Evolutionary conservation across 2,888 invertebrate species (phyloP).

Genomic region (Pseudanteris insignis): DNA sequence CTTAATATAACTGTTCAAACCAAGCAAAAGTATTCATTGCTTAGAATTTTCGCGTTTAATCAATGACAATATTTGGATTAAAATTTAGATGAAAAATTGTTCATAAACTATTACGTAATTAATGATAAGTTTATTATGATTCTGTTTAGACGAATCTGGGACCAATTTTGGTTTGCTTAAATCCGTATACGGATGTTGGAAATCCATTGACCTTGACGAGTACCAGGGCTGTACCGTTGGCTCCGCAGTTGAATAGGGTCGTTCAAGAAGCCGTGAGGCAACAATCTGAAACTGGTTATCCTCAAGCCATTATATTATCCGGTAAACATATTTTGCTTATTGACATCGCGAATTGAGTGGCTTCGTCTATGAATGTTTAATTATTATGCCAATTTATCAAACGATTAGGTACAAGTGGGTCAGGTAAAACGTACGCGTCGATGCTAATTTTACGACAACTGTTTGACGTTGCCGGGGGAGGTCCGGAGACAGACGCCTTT

Average conservation of each 20-base stretch:
- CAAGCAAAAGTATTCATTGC: neutral
- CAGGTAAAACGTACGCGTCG: conserved; percentile 93
- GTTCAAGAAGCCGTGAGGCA: conserved; percentile 92
- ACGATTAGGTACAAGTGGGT: conserved; percentile 81
- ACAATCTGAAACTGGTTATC: conserved; percentile 94
- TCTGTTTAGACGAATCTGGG: conserved; percentile 87
- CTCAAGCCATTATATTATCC: conserved; percentile 92
- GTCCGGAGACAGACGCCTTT: conserved; percentile 94
- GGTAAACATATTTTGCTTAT: conserved; percentile 68
- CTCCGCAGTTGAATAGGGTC: conserved; percentile 86
- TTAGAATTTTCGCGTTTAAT: neutral
- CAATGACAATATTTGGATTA: neutral
- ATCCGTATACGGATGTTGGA: conserved; percentile 87
- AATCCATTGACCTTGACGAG: conserved; percentile 88
- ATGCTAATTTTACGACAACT: conserved; percentile 89
- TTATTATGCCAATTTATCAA: neutral
- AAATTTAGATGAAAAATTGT: neutral
- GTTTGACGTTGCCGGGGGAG: conserved; percentile 93
- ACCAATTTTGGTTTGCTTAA: conserved; percentile 88
- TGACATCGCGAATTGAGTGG: neutral
- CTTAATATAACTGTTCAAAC: neutral
- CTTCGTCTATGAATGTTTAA: neutral
- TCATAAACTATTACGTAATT: too few relatives aligned
- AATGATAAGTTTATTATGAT: too few relatives aligned
- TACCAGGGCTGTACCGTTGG: conserved; percentile 77